Conservation (phyloP, 2,797 vertebrate genomes). For the Valencia hispanica region DNA sequence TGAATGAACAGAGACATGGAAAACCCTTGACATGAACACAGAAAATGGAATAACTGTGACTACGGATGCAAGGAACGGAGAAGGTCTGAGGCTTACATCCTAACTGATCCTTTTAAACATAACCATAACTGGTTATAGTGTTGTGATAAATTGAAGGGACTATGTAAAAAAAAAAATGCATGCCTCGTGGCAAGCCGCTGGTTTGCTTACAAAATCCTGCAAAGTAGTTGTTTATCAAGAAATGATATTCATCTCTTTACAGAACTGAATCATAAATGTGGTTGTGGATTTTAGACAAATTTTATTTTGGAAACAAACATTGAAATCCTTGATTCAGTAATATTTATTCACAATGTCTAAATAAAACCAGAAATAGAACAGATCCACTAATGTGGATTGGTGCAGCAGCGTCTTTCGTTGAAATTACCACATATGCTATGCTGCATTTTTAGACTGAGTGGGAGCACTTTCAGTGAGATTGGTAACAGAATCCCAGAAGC, state of each 20-base stretch:
- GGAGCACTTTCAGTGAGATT: background rate
- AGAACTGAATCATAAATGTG: background rate
- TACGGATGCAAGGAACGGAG: too few species aligned
- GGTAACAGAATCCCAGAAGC: background rate
- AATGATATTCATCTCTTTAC: background rate
- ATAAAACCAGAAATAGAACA: background rate
- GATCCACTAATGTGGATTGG: background rate
- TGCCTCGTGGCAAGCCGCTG: background rate
- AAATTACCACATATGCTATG: background rate
- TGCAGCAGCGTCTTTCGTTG: background rate
- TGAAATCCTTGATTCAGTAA: background rate
- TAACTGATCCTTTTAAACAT: too few species aligned
- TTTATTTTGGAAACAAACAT: background rate
- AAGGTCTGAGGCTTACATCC: too few species aligned
- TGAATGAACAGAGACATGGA: too few species aligned
- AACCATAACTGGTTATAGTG: too few species aligned
- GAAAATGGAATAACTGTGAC: too few species aligned
- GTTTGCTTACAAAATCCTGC: background rate
- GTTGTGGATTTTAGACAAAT: too few species aligned
- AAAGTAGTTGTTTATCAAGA: background rate
- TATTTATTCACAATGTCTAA: background rate
- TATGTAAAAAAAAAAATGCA: background rate
- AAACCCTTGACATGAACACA: too few species aligned
- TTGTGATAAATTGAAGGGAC: too few species aligned
- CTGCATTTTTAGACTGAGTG: background rate